Base-by-base conservation (phyloP, 2,113 vertebrate genomes). In the Takifugu flavidus region DNA sequence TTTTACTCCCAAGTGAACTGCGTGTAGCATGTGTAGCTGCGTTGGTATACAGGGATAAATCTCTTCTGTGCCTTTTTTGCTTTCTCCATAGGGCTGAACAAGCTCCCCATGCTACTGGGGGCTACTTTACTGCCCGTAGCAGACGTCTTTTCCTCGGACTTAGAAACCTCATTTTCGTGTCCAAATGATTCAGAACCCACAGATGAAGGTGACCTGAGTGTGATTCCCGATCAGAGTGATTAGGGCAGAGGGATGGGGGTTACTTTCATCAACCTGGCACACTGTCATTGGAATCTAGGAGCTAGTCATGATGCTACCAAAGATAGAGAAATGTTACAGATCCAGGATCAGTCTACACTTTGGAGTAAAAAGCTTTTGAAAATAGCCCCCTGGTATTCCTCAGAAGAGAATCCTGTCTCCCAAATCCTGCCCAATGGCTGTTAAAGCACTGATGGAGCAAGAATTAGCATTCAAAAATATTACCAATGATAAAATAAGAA, bases 281-380 rank as follows among this genome's bases (percentile, higher is more conserved):
- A 8, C 62, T 64, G 25, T 59, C 28, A 75, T 56, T 78, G 31
- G 59, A 55, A 43, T 53, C 0, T 44, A 57, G 56, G 25, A 53
- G 49, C 7, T 31, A n/a, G 31, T 62, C 34, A 53, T 59, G 47
- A 39, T 68, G 43, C 53, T 20, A 55, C 51, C 64, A 25, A 65
- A 59, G 12, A 42, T 49, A 53, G 28, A 45, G 5, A 28, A 29
- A 27, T 52, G 52, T 3, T 54, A 5, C 56, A 44, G 58, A 84
- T 55, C 78, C 58, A 25, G 29, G 43, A 84, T 60, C 44, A 78
- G 76, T 85, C 49, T 56, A 74, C 85, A 90, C 89, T 90, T 87
- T 87, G 88, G 89, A 91, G 88, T 90, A 88, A 91, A 84, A 88
- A 80, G 86, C 86, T 86, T 88, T 84, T 91, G 89, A 91, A 91